phyloP scores from a whole-genome alignment of 2,113 vertebrate genomes.

The Sigmodon hispidus region DNA sequence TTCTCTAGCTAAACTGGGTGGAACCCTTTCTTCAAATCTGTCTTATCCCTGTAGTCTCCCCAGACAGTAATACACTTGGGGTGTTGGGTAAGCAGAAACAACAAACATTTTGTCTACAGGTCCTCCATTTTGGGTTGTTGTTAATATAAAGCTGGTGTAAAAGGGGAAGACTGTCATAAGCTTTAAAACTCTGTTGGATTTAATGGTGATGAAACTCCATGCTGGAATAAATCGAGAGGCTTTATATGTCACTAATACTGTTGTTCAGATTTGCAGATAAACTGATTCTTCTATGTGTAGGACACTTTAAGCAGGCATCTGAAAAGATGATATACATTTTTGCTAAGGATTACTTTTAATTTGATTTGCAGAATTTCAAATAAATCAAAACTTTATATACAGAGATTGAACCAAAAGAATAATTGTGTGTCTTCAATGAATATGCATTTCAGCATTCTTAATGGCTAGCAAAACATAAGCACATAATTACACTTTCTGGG shows the following conservation, averaged over 20 bases:
- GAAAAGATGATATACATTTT: not conserved
- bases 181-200: not conserved
- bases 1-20: not conserved
- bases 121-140: not conserved
- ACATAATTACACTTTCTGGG: not conserved
- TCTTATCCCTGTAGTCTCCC: not conserved
- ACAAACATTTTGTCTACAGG: not conserved
- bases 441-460: not conserved
- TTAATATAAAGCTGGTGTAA: not conserved
- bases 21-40: not conserved
- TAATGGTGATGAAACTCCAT: not conserved
- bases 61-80: not conserved
- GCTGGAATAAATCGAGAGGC: not conserved
- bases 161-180: not conserved
- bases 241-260: not conserved
- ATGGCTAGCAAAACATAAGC: not conserved
- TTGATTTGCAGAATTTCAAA: slow-evolving; percentile 55
- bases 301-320: not conserved
- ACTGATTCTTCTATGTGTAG: not conserved
- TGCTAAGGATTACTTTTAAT: slow-evolving; percentile 44
- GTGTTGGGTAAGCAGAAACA: not conserved
- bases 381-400: not conserved
- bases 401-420: not conserved
- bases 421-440: not conserved
- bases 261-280: not conserved